phyloP scores from a whole-genome alignment of 2,113 vertebrate species.

The Apus apus region DNA sequence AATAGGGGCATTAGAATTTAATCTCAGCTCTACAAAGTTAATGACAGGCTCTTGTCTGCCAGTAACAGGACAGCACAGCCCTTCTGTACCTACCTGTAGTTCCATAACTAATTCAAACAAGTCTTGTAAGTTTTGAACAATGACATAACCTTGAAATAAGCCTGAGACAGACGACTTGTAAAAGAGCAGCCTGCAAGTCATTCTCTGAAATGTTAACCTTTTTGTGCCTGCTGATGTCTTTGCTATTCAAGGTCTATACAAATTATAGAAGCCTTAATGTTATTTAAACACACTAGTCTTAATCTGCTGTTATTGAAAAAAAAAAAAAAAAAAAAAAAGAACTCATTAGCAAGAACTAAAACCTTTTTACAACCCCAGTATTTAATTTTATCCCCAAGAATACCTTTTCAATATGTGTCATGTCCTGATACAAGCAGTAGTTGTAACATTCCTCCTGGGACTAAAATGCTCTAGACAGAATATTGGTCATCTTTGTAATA shows the following conservation, averaged over 20 bases:
- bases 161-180: background rate
- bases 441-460: constrained; percentile 3
- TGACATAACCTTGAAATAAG: constrained; percentile 5
- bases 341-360: constrained; percentile 37
- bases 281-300: constrained; percentile 37
- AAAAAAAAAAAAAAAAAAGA: background rate
- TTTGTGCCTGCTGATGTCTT: background rate
- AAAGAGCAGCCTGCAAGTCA: background rate
- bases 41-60: background rate
- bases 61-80: background rate
- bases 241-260: constrained; percentile 18
- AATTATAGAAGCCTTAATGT: constrained; percentile 21
- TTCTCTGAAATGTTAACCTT: background rate
- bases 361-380: constrained; percentile 2
- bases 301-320: constrained; percentile 21
- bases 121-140: background rate
- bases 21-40: background rate
- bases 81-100: background rate
- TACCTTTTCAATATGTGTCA: constrained; percentile 18
- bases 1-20: background rate
- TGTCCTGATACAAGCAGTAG: constrained; percentile 34
- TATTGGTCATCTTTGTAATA: background rate
- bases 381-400: constrained; percentile 36
- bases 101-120: background rate
- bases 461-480: background rate